A percentile compares a stretch with the other conserved stretches of the same genome.
phyloP scores from a whole-genome alignment of 2,797 vertebrate species.

The Ara ararauna region DNA sequence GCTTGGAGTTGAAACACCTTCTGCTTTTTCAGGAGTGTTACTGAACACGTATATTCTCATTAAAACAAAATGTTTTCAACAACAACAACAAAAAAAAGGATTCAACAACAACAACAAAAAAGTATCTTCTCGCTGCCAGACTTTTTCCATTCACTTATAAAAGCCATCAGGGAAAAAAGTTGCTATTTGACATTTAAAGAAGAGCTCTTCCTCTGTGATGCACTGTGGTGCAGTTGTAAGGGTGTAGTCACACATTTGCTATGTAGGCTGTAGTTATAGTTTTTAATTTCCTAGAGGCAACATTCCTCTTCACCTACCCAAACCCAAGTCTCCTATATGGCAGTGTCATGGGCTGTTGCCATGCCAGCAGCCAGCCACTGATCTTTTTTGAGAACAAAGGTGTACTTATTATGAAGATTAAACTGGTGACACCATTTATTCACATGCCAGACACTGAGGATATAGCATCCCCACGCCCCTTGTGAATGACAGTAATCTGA shows the following conservation, averaged over 20 bases:
- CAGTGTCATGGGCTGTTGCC: constrained; percentile 48
- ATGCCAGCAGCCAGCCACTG: constrained; percentile 61
- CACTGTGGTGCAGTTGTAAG: constrained; percentile 27
- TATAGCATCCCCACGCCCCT: neutral
- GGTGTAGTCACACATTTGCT: constrained; percentile 46
- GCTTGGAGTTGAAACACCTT: neutral
- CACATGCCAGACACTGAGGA: constrained; percentile 24
- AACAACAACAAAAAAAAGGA: neutral
- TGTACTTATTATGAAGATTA: constrained; percentile 60
- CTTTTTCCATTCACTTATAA: constrained; percentile 33
- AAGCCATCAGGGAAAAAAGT: neutral
- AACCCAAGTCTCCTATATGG: constrained; percentile 41
- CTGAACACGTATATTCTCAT: neutral
- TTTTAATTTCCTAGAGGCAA: constrained; percentile 70
- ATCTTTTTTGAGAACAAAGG: constrained; percentile 68
- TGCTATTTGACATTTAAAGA: constrained; percentile 47
- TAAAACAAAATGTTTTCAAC: neutral
- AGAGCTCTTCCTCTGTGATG: constrained; percentile 23
- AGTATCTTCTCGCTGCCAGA: neutral
- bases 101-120: neutral
- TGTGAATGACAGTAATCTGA: constrained; percentile 33
- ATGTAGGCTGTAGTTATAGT: constrained; percentile 44
- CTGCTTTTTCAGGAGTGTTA: neutral
- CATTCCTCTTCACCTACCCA: constrained; percentile 31
- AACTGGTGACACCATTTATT: constrained; percentile 55